These are phyloP conservation scores for Ganaspis brasiliensis DNA, from an alignment of 2,888 invertebrate genomes.

Conservation along the genomic window DNA sequence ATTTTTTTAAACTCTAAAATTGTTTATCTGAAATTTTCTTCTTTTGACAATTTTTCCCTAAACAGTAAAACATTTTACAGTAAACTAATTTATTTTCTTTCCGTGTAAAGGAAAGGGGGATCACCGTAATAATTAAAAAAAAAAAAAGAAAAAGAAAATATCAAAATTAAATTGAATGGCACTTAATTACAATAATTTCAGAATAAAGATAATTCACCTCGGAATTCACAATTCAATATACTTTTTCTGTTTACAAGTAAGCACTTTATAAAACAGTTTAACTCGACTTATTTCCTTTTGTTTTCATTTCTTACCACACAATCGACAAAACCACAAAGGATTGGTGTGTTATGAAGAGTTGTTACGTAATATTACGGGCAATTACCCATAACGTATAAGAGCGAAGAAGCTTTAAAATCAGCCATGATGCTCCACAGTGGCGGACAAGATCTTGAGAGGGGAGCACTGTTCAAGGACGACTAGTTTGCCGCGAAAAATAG, in stretches of 20 bases:
- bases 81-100: no score
- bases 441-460: conserved; percentile 54
- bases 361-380: conserved; percentile 59
- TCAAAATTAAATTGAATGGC: no score
- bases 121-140: no score
- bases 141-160: no score
- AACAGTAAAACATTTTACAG: no score
- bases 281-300: background rate
- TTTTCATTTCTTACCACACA: conserved; percentile 15
- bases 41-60: no score
- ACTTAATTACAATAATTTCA: no score
- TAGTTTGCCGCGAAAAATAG: conserved; percentile 72
- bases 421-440: conserved; percentile 68
- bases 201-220: no score
- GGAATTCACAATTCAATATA: no score
- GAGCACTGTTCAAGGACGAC: conserved; percentile 74
- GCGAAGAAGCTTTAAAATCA: conserved; percentile 69
- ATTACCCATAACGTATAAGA: conserved; percentile 56
- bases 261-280: background rate
- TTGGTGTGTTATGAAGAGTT: conserved; percentile 35
- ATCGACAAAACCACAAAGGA: conserved; percentile 19
- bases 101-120: no score
- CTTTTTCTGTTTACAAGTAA: background rate
- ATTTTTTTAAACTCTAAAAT: no score
- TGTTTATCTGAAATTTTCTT: no score